Evolutionary conservation across 1,140 invertebrate genomes (phyloP), one percentile per base, ranked within the genome.

Genomic region (Drosophila grimshawi): DNA sequence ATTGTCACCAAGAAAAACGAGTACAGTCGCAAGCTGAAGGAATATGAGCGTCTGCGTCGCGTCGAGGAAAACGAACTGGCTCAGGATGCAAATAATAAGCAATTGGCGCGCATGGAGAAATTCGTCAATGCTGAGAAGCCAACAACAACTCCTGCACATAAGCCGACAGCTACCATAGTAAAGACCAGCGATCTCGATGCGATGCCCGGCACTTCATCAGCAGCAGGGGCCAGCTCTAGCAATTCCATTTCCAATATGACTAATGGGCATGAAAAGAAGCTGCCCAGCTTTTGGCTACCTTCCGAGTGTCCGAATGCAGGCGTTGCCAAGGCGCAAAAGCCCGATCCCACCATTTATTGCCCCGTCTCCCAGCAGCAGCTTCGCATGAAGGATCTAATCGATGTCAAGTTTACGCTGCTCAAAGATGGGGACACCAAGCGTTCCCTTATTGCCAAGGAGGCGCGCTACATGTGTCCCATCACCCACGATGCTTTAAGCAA

Each of bases 251-350:
- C 96, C 2, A 97, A 97, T 81, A 97, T 97, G 96, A 91, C 93
- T 4, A 93, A 94, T 76, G 95, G 94, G 0, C 91, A 92, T 41
- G 93, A 94, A 30, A 97, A 97, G 88, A 92, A 95, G 70, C 93
- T 99, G 41, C 98, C 98, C 0, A 99, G 98, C 94, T 99, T 99
- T 93, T 99, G 99, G 99, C 95, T 99, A 65, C 98, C 99, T 6
- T 96, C 97, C 2, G 95, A 98, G 86, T 97, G 98, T n/a, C 98
- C 98, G 1, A 95, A 96, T 90, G 96, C 96, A 2, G 96, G 96
- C 80, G 93, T 94, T 81, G 92, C 93, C 2, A 95, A 94, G 76
- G 69, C 98, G 2, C 93, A 96, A 64, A 99, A 99, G 93, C 98
- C 98, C 10, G 96, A 98, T 92, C 95, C 96, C 79, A 97, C 95